Base-by-base conservation (phyloP, 2,113 vertebrate species). In the Thalassarche chlororhynchos region DNA sequence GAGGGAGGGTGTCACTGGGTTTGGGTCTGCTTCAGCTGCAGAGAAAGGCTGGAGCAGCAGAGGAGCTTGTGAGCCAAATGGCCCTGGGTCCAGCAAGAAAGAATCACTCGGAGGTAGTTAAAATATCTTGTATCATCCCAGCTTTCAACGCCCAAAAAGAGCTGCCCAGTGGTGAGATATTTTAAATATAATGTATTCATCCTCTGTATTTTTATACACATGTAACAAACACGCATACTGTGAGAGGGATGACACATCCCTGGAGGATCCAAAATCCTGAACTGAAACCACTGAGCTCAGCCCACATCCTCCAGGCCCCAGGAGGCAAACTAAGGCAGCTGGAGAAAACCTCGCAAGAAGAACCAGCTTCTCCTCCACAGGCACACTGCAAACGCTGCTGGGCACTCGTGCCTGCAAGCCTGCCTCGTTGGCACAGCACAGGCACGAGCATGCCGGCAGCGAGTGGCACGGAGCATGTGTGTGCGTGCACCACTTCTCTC, bases 171-270 rank as follows among this genome's bases (percentile, higher is more conserved):
- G 84, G 65, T 62, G 84, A 60, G 95, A 68, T 92, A 75, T 92
- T 97, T 95, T 38, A 69, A 15, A 69, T 2, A 6, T 47, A 10
- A 81, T 69, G 74, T 24, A 12, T 91, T 95, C 92, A 91, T 32
- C 80, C 47, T 72, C 76, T 58, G 4, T 94, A 95, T 96, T 92
- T 97, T 97, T 92, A 90, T 91, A 57, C 76, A 5, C 69, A 17
- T 26, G 89, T 62, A 78, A 75, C 51, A 54, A 96, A 38, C 91
- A 90, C 23, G 9, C 58, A 8, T 14, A 24, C 78, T 3, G 2
- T 17, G 93, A 92, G 86, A 78, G 82, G 80, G 93, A 95, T 89
- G 91, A 96, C 91, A 76, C 95, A 96, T 94, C 94, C 91, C 93
- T 4, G 62, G 96, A 94, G 95, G 82, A 95, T 92, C 95, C 97